phyloP scores from a whole-genome alignment of 2,797 vertebrate species.

The Tadarida brasiliensis region DNA sequence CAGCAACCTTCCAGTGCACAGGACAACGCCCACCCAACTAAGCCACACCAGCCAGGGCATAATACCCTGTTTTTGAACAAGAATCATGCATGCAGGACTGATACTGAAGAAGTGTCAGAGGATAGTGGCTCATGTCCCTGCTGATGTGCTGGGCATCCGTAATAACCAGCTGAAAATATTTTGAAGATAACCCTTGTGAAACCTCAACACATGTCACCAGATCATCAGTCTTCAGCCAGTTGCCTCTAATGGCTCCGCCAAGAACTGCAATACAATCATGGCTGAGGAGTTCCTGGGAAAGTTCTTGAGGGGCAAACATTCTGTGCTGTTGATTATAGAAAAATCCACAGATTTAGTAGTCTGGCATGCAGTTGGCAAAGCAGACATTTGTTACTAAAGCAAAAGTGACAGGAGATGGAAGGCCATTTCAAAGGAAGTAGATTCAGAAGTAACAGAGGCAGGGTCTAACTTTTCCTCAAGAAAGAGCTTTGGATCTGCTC shows the following conservation, averaged over 20 bases:
- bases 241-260: background rate
- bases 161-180: background rate
- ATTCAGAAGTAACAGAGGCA: slow-evolving; percentile 13
- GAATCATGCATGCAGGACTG: background rate
- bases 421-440: background rate
- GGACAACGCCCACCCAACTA: too few species aligned
- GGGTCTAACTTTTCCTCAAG: background rate
- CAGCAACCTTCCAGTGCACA: too few species aligned
- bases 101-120: background rate
- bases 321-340: background rate
- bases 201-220: background rate
- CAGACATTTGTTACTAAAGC: slow-evolving; percentile 54
- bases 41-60: too few species aligned
- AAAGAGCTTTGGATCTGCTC: background rate
- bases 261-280: background rate
- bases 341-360: slow-evolving; percentile 46
- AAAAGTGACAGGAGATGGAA: slow-evolving; percentile 46
- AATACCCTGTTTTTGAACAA: slow-evolving; percentile 31
- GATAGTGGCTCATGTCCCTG: background rate
- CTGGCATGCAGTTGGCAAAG: slow-evolving; percentile 59
- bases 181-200: background rate
- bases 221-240: background rate
- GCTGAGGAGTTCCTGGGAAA: background rate
- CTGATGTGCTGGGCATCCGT: background rate
- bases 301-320: slow-evolving; percentile 13